These are phyloP conservation scores for Diplazon laetatorius DNA, from an alignment of 2,888 invertebrate species.

Conservation along the genomic window DNA sequence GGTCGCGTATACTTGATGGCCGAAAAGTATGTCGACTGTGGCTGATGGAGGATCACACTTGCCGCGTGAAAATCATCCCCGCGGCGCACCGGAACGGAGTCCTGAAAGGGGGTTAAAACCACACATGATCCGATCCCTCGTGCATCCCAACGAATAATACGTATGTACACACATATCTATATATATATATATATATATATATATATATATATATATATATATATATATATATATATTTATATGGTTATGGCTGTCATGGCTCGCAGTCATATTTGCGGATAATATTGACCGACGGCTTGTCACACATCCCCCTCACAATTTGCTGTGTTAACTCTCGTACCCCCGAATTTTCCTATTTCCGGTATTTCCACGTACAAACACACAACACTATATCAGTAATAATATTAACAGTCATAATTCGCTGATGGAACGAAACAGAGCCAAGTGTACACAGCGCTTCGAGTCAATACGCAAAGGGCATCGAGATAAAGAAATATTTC, in stretches of 20 bases:
- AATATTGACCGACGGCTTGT: slow-evolving; percentile 75
- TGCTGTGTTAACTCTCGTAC: slow-evolving; percentile 64
- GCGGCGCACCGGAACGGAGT: slow-evolving; percentile 28
- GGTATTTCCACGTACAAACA: slow-evolving; percentile 31
- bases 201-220: neutral
- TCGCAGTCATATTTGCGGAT: slow-evolving; percentile 76
- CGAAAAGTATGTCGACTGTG: slow-evolving; percentile 12
- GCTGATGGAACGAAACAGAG: slow-evolving; percentile 29
- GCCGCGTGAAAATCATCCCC: slow-evolving; percentile 51
- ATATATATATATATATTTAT: neutral
- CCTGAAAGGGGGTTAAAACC: slow-evolving; percentile 28
- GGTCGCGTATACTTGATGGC: slow-evolving; percentile 28
- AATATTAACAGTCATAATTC: slow-evolving; percentile 61
- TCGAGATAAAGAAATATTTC: slow-evolving; percentile 26
- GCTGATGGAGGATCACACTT: slow-evolving; percentile 50
- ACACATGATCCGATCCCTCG: slow-evolving; percentile 25
- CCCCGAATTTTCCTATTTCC: slow-evolving; percentile 65
- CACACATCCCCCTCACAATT: slow-evolving; percentile 67
- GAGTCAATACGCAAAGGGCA: neutral
- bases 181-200: neutral
- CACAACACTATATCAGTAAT: slow-evolving; percentile 32
- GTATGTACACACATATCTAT: neutral
- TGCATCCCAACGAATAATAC: slow-evolving; percentile 35
- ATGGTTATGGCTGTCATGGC: slow-evolving; percentile 41
- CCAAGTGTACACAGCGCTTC: slow-evolving; percentile 11